phyloP scores from a whole-genome alignment of 2,797 vertebrate genomes.

The Chelidonichthys spinosus region DNA sequence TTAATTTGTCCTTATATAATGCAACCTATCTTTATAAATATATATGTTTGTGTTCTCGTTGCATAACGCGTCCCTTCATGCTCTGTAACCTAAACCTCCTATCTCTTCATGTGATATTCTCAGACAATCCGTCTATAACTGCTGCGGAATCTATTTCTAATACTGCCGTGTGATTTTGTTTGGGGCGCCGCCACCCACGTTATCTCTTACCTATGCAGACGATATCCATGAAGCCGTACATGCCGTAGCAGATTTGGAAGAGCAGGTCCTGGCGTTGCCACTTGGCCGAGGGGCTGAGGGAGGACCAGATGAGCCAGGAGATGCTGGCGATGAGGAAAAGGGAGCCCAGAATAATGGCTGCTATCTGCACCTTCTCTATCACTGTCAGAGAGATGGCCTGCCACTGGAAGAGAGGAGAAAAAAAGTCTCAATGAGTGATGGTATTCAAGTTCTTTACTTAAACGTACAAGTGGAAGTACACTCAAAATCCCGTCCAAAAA shows the following conservation, averaged over 20 bases:
- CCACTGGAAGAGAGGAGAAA: constrained; percentile 82
- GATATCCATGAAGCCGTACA: constrained; percentile 97
- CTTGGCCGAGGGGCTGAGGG: constrained; percentile 94
- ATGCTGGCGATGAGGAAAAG: constrained; percentile 97
- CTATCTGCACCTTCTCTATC: constrained; percentile 96
- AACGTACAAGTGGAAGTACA: background rate
- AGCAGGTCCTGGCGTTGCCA: constrained; percentile 96
- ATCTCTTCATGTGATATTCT: constrained; percentile 1
- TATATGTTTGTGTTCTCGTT: constrained; percentile 19
- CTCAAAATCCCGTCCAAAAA: background rate
- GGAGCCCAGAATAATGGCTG: constrained; percentile 93
- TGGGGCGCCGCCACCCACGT: background rate
- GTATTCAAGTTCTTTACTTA: background rate
- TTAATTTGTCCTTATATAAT: constrained; percentile 60
- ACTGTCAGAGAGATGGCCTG: constrained; percentile 96
- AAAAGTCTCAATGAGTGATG: background rate
- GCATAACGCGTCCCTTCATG: constrained; percentile 27
- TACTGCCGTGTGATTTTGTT: background rate
- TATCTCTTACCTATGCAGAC: constrained; percentile 91
- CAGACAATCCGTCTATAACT: background rate
- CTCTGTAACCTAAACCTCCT: constrained; percentile 15
- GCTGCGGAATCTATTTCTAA: background rate
- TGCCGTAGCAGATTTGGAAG: constrained; percentile 97
- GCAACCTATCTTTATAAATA: constrained; percentile 49
- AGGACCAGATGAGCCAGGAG: constrained; percentile 97